Evolutionary conservation across 2,797 vertebrate species (phyloP).

Genomic region (Erpetoichthys calabaricus): DNA sequence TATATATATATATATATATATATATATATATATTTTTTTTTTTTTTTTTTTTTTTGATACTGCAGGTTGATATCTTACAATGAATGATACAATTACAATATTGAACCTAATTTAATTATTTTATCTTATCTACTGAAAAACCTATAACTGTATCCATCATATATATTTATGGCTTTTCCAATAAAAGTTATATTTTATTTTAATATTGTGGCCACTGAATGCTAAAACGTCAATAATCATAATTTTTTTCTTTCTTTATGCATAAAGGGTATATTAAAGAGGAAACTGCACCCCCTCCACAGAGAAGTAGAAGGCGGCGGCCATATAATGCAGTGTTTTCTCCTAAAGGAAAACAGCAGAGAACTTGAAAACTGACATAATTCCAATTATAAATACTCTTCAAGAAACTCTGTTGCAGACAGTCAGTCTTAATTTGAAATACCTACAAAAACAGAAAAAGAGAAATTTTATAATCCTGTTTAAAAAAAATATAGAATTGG

Average conservation of each 20-base stretch:
- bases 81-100: no score
- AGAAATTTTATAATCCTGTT: no score
- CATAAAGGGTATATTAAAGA: slow-evolving; percentile 81
- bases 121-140: no score
- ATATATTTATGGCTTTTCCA: background rate
- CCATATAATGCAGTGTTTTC: slow-evolving; percentile 78
- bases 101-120: no score
- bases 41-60: background rate
- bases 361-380: slow-evolving; percentile 29
- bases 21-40: background rate
- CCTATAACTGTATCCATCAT: no score
- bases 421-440: no score
- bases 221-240: no score
- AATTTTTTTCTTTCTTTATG: slow-evolving; percentile 6
- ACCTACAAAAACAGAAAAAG: no score
- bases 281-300: slow-evolving; percentile 55
- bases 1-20: no score
- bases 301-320: slow-evolving; percentile 63
- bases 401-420: no score
- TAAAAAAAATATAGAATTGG: no score
- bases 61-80: background rate
- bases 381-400: background rate
- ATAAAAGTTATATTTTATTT: background rate
- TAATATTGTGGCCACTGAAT: background rate
- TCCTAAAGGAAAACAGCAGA: slow-evolving; percentile 61